These are phyloP conservation scores for Poecilia latipinna DNA, from an alignment of 2,113 vertebrate species.

Conservation along the genomic window DNA sequence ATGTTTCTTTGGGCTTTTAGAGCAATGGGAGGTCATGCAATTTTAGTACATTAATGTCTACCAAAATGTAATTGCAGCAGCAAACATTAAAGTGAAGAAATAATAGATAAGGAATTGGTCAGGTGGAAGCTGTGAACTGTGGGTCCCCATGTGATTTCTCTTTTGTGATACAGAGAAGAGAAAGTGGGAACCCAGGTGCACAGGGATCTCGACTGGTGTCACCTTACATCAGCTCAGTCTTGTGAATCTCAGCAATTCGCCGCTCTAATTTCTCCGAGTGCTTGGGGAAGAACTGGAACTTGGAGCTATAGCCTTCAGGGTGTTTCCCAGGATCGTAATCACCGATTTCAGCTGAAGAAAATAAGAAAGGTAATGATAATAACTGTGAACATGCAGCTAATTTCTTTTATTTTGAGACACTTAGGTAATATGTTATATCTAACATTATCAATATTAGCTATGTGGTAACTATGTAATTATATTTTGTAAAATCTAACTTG, in stretches of 20 bases:
- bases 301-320: slow-evolving; percentile 97
- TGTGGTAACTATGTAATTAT: too few species aligned
- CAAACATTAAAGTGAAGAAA: not conserved
- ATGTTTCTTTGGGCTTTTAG: too few species aligned
- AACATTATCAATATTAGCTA: too few species aligned
- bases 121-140: not conserved
- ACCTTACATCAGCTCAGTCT: slow-evolving; percentile 92
- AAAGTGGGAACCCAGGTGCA: not conserved
- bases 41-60: not conserved
- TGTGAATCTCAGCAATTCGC: slow-evolving; percentile 95
- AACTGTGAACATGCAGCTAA: not conserved
- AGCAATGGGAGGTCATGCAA: not conserved
- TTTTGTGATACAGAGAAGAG: not conserved
- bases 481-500: too few species aligned
- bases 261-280: slow-evolving; percentile 96
- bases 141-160: not conserved
- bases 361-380: not conserved
- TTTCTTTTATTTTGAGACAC: not conserved
- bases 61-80: not conserved
- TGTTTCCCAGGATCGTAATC: slow-evolving; percentile 97
- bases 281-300: slow-evolving; percentile 98
- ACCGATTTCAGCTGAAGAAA: slow-evolving; percentile 90
- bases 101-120: not conserved
- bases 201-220: slow-evolving; percentile 26
- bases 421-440: too few species aligned